Evolutionary conservation across 2,888 invertebrate genomes (phyloP).

Genomic region (Hemaris fuciformis): DNA sequence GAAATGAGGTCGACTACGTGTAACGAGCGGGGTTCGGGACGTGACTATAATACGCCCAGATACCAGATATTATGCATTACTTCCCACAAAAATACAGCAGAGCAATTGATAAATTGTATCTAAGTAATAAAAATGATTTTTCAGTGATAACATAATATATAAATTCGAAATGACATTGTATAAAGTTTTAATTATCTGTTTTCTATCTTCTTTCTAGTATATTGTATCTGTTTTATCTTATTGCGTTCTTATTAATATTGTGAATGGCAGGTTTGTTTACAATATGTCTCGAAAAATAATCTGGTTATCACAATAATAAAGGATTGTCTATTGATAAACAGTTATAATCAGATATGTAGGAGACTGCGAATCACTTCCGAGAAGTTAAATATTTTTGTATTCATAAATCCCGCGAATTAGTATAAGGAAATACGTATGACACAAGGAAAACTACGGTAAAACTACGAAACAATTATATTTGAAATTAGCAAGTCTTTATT

Average conservation of each 20-base stretch:
- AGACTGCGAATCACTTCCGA: constrained; percentile 1
- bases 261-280: constrained; percentile 27
- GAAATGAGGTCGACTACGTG: background rate
- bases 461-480: background rate
- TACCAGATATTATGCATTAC: background rate
- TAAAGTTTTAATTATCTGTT: background rate
- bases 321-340: constrained; percentile 31
- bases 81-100: background rate
- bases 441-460: background rate
- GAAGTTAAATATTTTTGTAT: constrained; percentile 11
- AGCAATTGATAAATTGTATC: background rate
- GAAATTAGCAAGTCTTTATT: too few relatives aligned
- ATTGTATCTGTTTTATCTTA: background rate
- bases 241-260: background rate
- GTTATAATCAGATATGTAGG: constrained; percentile 23
- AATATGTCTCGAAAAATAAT: constrained; percentile 27
- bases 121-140: background rate
- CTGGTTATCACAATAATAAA: constrained; percentile 36
- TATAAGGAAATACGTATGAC: background rate
- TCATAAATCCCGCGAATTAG: background rate
- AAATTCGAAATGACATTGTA: background rate
- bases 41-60: background rate
- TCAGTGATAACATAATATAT: background rate
- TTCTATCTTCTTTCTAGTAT: too few relatives aligned
- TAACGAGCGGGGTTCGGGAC: background rate